Base-by-base conservation (phyloP, 2,113 vertebrate genomes). In the Hiodon alosoides region DNA sequence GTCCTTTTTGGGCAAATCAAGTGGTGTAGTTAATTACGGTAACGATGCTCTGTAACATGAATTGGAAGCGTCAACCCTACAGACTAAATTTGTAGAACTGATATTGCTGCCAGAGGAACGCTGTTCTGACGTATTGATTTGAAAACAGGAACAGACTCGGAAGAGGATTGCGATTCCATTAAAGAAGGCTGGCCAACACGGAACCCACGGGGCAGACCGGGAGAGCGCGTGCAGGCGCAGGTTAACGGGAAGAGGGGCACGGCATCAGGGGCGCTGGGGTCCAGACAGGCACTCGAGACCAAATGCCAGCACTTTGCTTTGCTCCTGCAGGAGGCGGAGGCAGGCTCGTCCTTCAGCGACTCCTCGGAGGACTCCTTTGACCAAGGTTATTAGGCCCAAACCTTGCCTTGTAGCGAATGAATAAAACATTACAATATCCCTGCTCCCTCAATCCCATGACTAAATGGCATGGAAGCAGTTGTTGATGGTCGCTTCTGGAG, bases 331-430 rank as follows among this genome's bases (percentile, higher is more conserved):
- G 96, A 97, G 85, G 91, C 93, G 0, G 93, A 93, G 89, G 92
- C 90, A 3, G 94, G 93, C 86, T 95, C 64, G 7, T 60, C 73
- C 54, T 67, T 60, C 73, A 75, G 65, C 14, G 64, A 67, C 65
- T 75, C 96, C 81, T 97, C 95, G 68, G 95, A 96, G 89, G 95
- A 98, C 93, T 97, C 96, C 67, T 95, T 96, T 76, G 94, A 99
- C 88, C 95, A 97, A 99, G 97, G 96, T 99, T 96, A 96, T 90
- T 97, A 47, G 96, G 94, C 86, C 91, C 76, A 90, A 84, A 86
- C 88, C 80, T 80, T 79, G 77, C 77, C 78, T 81, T 87, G 81
- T 85, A 82, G 82, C 78, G 83, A 74, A 80, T 81, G n/a, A 79
- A 58, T 58, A 55, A 74, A 74, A 76, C 73, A 74, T 74, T 61